A percentile compares a stretch with the other conserved stretches of the same genome.
These are phyloP conservation scores for Myiothlypis chrysogaster DNA, from an alignment of 2,797 vertebrate genomes.

Conservation along the genomic window DNA sequence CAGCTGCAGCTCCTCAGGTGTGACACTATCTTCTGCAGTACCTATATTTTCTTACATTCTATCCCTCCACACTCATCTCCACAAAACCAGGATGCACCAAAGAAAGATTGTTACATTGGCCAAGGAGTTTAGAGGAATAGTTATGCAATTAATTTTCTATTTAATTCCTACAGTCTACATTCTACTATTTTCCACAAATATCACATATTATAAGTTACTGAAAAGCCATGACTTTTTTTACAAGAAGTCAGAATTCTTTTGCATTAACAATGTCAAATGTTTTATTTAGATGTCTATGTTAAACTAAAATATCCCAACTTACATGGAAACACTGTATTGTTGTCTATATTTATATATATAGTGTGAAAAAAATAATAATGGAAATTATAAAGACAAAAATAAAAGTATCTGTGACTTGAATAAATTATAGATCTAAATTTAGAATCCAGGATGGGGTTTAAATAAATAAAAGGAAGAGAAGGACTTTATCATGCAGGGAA, in stretches of 20 bases:
- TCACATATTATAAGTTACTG: neutral
- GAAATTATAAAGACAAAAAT: neutral
- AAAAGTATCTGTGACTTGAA: neutral
- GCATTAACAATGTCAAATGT: neutral
- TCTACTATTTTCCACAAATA: neutral
- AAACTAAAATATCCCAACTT: neutral
- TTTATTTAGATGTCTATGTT: neutral
- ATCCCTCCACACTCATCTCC: neutral
- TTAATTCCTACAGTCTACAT: neutral
- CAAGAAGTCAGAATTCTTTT: neutral
- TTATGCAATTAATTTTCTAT: neutral
- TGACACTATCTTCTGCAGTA: too few relatives aligned
- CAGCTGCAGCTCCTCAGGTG: too few relatives aligned
- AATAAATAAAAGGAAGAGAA: slow-evolving; percentile 15
- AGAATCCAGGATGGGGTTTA: neutral
- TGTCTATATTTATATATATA: neutral
- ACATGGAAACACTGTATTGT: neutral
- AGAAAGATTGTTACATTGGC: neutral
- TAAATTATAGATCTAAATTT: neutral
- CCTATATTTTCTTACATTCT: too few relatives aligned
- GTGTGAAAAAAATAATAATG: neutral
- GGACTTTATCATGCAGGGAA: slow-evolving; percentile 33
- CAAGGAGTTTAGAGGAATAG: neutral
- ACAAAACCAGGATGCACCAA: neutral
- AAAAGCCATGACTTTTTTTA: neutral